phyloP scores from a whole-genome alignment of 1,140 invertebrate species.

The Hypsibius dujardini region DNA sequence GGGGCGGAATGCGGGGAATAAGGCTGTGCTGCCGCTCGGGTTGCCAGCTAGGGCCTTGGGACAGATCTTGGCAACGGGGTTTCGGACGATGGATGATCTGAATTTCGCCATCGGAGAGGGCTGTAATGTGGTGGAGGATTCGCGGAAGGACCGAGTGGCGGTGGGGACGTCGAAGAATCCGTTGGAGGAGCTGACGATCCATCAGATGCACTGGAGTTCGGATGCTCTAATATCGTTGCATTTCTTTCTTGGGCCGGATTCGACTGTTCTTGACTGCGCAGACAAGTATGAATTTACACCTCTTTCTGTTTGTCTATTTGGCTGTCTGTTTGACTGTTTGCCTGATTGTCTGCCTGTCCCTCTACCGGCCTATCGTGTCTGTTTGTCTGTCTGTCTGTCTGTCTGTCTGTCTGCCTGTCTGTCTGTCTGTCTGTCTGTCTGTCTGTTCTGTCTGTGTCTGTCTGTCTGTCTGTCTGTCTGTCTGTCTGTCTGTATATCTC shows the following conservation, averaged over 20 bases:
- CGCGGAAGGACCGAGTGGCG: background rate
- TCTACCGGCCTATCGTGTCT: no score
- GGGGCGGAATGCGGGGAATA: background rate
- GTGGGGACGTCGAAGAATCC: background rate
- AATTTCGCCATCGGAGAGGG: background rate
- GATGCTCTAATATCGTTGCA: constrained; percentile 4
- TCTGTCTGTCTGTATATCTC: no score
- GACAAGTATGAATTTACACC: no score
- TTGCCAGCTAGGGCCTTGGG: background rate
- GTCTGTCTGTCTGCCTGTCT: no score
- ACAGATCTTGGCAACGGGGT: background rate
- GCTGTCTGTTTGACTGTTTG: no score
- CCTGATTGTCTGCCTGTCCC: no score
- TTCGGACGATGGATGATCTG: background rate
- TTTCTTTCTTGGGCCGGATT: background rate
- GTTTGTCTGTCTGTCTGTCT: no score
- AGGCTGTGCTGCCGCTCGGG: background rate
- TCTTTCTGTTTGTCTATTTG: no score
- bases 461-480: no score
- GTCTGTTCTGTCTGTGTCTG: no score
- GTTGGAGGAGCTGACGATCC: background rate
- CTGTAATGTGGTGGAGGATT: background rate
- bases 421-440: no score
- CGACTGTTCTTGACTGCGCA: background rate
- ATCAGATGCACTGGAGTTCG: background rate